Evolutionary conservation across 2,113 vertebrate genomes (phyloP), one percentile per base, ranked within the genome.

Genomic region (Gavialis gangeticus): DNA sequence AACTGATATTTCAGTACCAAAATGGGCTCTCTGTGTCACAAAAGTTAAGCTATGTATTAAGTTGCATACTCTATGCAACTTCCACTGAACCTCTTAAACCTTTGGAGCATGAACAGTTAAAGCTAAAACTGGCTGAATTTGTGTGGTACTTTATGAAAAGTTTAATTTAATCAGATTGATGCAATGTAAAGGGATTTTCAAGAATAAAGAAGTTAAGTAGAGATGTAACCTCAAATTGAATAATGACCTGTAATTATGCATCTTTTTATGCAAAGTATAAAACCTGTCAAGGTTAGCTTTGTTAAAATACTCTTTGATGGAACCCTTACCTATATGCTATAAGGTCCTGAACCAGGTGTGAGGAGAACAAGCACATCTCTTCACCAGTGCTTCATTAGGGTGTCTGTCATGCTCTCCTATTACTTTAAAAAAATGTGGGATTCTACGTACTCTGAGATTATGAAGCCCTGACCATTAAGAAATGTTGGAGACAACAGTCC

Each of bases 101-200:
- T 59, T 59, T 46, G 63, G 90, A 90, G 59, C 81, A 80, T 0
- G 1, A 79, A 55, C 93, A 87, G 69, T 24, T 67, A 54, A 92
- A 82, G 22, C 12, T 56, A 60, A 71, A 37, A 58, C 30, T 56
- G n/a, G 90, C 1, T 30, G 89, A 75, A 88, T 60, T 24, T 18
- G 75, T n/a, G 21, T 0, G 19, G 19, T 14, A 81, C 69, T 94
- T 84, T 86, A 90, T 75, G 19, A 59, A 69, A 79, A 94, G 84
- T 79, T 94, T 80, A 60, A 80, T 27, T 78, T 67, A 67, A 89
- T 85, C 84, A 79, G 84, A 75, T 46, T 46, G 95, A 92, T 17
- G 0, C 0, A 3, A 59, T 88, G 79, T 87, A 87, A 91, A 90
- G 87, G 84, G 1, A 2, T 67, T 5, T 4, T 6, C 73, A 34